Evolutionary conservation across 2,888 invertebrate species (phyloP), one percentile per base, ranked within the genome.

Genomic region (Invenusta paracnida): DNA sequence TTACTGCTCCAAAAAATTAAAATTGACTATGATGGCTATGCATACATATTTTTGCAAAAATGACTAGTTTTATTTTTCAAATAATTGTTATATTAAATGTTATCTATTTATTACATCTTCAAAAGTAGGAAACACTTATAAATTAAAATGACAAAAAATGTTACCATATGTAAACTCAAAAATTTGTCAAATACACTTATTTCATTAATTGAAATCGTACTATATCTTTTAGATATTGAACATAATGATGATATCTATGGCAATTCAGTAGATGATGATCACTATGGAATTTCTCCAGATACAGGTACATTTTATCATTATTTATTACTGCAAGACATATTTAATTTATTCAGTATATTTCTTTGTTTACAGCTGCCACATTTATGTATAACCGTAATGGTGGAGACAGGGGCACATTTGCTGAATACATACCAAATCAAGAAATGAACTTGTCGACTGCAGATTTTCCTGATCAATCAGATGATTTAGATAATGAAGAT

Each of bases 191-290:
- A n/a, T n/a, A n/a, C n/a, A n/a, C n/a, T n/a, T n/a, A n/a, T n/a
- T n/a, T n/a, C n/a, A n/a, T n/a, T n/a, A n/a, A n/a, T n/a, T n/a
- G n/a, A n/a, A n/a, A n/a, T n/a, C n/a, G n/a, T n/a, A n/a, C n/a
- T n/a, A n/a, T n/a, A n/a, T n/a, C n/a, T n/a, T 48, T 66, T 67
- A 83, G 83, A 83, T 83, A 11, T 23, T 11, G 29, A 83, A 5
- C 11, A 27, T 48, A 25, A 83, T 29, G 83, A 83, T 73, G 83
- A 83, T 11, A 29, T 11, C 48, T 83, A 67, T 27, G 29, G 23
- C 11, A 29, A 31, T 29, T 83, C 83, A 66, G 83, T 83, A 31
- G 83, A 83, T 27, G 83, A 83, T 83, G 83, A 83, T 48, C n/a
- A n/a, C n/a, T 83, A 83, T 29, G 48, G 23, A n/a, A 66, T 83